A percentile compares a stretch with the other conserved stretches of the same genome.
These are phyloP conservation scores for Spongilla lacustris DNA, from an alignment of 37 sponge, comb jelly and placozoan genomes.

Conservation along the genomic window DNA sequence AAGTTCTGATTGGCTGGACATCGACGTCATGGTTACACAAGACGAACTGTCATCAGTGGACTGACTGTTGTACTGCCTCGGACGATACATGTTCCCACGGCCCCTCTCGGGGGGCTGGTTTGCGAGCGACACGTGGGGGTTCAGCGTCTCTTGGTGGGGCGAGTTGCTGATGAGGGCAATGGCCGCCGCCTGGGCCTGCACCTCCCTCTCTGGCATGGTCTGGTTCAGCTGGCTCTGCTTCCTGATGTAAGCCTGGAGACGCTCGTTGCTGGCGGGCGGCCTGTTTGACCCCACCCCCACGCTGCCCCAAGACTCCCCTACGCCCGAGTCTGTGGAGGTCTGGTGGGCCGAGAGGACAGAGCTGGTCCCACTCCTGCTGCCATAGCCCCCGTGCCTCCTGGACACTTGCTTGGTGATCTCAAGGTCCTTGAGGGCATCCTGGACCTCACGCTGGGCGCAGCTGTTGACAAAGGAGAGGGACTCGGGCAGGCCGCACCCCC, in stretches of 20 bases:
- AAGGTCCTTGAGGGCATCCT: conserved; percentile 59
- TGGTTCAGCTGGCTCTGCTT: conserved; percentile 18
- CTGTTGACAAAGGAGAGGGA: conserved; percentile 16
- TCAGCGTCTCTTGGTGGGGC: conserved; percentile 23
- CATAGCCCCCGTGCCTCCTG: background rate
- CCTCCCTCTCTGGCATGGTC: conserved; percentile 15
- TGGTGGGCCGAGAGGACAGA: conserved; percentile 14
- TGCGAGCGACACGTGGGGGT: conserved; percentile 16
- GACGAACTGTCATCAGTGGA: conserved; percentile 44
- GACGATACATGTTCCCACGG: background rate
- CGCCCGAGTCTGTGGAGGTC: conserved; percentile 54
- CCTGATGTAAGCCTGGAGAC: conserved; percentile 29
- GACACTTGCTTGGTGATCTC: conserved; percentile 50
- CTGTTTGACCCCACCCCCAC: conserved; percentile 1
- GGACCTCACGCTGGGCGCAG: conserved; percentile 28
- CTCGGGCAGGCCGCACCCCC: too few relatives aligned
- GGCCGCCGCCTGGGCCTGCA: conserved; percentile 57
- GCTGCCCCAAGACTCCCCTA: conserved; percentile 23
- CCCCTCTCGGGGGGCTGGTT: background rate
- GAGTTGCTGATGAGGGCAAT: conserved; percentile 56
- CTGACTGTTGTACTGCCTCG: background rate
- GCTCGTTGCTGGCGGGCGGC: background rate
- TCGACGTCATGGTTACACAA: conserved; percentile 50
- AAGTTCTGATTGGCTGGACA: conserved; percentile 53
- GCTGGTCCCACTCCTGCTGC: background rate